Percentiles rank a stretch among this genome's conserved stretches.
Evolutionary conservation across 2,113 vertebrate species (phyloP).

Genomic region (Xiphorhynchus elegans): DNA sequence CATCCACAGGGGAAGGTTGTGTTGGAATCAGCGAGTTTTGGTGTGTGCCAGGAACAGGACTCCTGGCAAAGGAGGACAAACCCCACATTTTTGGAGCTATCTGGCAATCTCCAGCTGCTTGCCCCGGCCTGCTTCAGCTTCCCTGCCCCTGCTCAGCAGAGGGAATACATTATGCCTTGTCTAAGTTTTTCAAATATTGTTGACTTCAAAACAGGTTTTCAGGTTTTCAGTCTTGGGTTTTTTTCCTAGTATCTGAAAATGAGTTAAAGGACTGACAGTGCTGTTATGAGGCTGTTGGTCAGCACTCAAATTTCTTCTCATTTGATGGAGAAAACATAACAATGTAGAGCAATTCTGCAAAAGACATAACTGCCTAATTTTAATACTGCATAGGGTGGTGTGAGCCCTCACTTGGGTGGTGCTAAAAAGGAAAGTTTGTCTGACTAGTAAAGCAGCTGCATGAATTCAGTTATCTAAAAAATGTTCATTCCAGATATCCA

Average conservation of each 20-base stretch:
- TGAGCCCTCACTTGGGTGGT: neutral
- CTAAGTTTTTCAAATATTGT: neutral
- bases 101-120: neutral
- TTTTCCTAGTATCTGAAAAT: neutral
- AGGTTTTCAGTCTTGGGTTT: rapidly evolving
- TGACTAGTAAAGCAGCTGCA: neutral
- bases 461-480: neutral
- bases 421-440: neutral
- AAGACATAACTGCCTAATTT: neutral
- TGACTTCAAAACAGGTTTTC: neutral
- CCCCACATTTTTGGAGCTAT: neutral
- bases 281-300: neutral
- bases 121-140: neutral
- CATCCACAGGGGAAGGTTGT: neutral
- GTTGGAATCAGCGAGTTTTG: neutral
- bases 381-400: neutral
- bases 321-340: neutral
- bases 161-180: neutral
- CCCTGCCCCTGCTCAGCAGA: neutral
- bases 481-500: neutral
- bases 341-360: neutral
- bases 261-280: neutral
- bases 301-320: neutral
- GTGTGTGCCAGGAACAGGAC: neutral
- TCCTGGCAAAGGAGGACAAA: neutral